phyloP scores from a whole-genome alignment of 2,113 vertebrate species.

The Trematomus loennbergii region DNA sequence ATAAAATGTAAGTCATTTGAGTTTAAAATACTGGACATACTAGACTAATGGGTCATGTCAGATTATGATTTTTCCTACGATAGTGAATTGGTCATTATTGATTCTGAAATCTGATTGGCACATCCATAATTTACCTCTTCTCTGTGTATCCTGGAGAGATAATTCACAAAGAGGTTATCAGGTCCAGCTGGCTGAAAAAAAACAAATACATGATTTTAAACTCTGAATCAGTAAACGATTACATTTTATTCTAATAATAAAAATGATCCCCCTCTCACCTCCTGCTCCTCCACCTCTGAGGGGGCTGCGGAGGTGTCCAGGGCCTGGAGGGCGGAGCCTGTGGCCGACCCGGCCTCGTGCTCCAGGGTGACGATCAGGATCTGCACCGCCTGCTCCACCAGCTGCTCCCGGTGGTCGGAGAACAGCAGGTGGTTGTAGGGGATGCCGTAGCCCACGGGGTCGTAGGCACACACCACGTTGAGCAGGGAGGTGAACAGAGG shows the following conservation, averaged over 20 bases:
- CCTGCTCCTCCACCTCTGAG: conserved; percentile 87
- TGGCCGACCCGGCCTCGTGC: conserved; percentile 84
- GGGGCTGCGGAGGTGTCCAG: conserved; percentile 63
- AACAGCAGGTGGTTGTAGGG: conserved; percentile 98
- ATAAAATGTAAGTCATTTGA: too few relatives aligned
- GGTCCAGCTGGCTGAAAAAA: conserved; percentile 87
- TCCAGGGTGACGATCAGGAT: conserved; percentile 95
- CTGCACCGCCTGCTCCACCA: conserved; percentile 95
- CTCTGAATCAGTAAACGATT: not conserved
- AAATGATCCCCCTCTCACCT: conserved; percentile 80
- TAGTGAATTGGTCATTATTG: too few relatives aligned
- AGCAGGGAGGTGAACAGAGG: conserved; percentile 97
- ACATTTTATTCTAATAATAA: not conserved
- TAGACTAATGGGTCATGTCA: too few relatives aligned
- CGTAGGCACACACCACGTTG: conserved; percentile 96
- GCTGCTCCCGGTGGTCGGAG: conserved; percentile 91
- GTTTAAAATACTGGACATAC: too few relatives aligned
- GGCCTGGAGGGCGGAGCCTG: conserved; percentile 80
- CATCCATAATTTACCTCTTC: conserved; percentile 86
- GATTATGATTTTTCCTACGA: too few relatives aligned
- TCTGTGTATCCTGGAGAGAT: conserved; percentile 96
- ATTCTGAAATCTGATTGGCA: too few relatives aligned
- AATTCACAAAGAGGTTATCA: conserved; percentile 98
- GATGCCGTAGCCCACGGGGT: conserved; percentile 95
- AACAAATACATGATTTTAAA: not conserved